Percentiles rank a stretch among this genome's conserved stretches.
These are phyloP conservation scores for Thecocarcelia acutangulata DNA, from an alignment of 2,888 invertebrate genomes.

Conservation along the genomic window DNA sequence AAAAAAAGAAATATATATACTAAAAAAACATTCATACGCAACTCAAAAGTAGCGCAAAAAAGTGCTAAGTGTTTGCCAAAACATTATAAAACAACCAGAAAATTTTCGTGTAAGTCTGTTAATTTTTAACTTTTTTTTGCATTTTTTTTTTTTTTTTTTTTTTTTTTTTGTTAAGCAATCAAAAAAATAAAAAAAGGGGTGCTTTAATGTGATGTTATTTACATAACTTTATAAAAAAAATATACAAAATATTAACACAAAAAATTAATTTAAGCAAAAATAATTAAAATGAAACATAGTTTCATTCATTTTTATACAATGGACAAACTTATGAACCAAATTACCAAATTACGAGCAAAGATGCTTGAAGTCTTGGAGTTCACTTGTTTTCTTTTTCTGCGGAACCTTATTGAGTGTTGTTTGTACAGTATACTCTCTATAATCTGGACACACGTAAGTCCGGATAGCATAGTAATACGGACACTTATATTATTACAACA, in stretches of 20 bases:
- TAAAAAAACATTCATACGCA: conserved; percentile 56
- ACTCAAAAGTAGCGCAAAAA: conserved; percentile 36
- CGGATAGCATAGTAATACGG: too few species aligned
- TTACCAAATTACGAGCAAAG: too few species aligned
- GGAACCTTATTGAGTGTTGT: too few species aligned
- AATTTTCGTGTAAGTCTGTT: conserved; percentile 51
- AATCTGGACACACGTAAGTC: too few species aligned
- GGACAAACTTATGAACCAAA: too few species aligned
- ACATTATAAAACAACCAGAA: conserved; percentile 39
- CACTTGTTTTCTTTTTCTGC: too few species aligned
- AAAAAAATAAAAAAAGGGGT: conserved; percentile 47
- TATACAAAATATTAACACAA: not conserved
- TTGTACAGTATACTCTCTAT: too few species aligned
- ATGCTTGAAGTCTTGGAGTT: too few species aligned
- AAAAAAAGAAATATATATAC: conserved; percentile 38
- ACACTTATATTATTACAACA: too few species aligned
- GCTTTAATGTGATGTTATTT: conserved; percentile 61
- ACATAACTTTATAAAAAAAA: conserved; percentile 54
- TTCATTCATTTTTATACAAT: too few species aligned
- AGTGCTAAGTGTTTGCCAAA: conserved; percentile 69
- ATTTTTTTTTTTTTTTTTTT: conserved; percentile 26
- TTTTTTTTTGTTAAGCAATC: conserved; percentile 60
- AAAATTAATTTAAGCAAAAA: not conserved
- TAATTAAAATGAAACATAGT: too few species aligned
- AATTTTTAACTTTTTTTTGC: conserved; percentile 31